Base-by-base conservation (phyloP, 2,113 vertebrate species). In the Xerus inauris region DNA sequence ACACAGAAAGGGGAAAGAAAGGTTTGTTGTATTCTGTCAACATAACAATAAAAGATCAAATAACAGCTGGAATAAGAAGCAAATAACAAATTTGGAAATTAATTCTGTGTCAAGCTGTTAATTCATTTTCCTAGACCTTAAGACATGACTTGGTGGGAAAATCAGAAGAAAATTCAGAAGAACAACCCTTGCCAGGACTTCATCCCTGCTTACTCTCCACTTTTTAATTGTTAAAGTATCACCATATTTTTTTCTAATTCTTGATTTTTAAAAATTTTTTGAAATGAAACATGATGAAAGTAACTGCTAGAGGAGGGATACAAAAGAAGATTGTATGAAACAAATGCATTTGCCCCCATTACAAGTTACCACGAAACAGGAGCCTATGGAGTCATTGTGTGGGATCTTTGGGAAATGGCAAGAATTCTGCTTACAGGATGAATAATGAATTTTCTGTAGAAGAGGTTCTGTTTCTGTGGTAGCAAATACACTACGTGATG, bases 401-500 rank as follows among this genome's bases (percentile, higher is more conserved):
- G 89, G 64, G 32, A 87, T 51, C 35, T 80, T 57, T 82, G 87
- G 67, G 73, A 73, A 96, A 76, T 38, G 45, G 82, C 42, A 97
- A 79, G 54, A 65, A 71, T 75, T 94, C 28, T 51, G 42, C 65
- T 84, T 85, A 42, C 10, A 45, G 65, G 72, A 81, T 77, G 49
- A 76, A 35, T 8, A 35, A 20, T 8, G 35, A 45, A 54, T 89
- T 59, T 93, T 65, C 45, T 93, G 13, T 16, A 82, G 80, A 87
- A 92, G 40, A 96, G 12, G 17, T 22, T 67, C 75, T 92, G 87
- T 95, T 95, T 94, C 83, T 97, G 87, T 69, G 80, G 87, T 59
- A 42, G 59, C 64, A 89, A 88, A 91, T 59, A 20, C 40, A 65
- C 82, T 71, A 71, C 79, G 77, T 94, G 85, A 76, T 89, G 57